Evolutionary conservation across 2,888 invertebrate species (phyloP), one percentile per base, ranked within the genome.

Genomic region (Stomorhina lunata): DNA sequence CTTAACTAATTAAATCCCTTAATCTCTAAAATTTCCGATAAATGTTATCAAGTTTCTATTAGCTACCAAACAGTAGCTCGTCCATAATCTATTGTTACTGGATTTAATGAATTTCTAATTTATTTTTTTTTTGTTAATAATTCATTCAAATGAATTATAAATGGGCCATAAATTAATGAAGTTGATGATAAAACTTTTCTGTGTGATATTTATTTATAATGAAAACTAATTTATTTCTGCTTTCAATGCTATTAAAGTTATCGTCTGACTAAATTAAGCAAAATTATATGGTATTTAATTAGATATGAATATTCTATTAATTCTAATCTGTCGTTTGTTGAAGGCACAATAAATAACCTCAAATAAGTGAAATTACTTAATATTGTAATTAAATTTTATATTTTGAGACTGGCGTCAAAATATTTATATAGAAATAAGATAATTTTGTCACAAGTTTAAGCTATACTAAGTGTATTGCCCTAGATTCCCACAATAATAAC

Each of bases 261-360:
- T 55, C 50, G n/a, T 4, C 20, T 15, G 20, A 20, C 17, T 72
- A 12, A 50, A 61, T 68, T 53, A 45, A 71, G 50, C 50, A 57
- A 68, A 43, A 66, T 72, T 61, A 77, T 81, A 72, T 77, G 59
- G 34, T 53, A 77, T 77, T 72, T 45, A 66, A 66, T 59, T 81
- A 43, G 43, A 57, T n/a, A 34, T 32, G 12, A 55, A 66, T 65
- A 34, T 40, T 37, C 15, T 55, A 34, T 34, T 57, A 65, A 10
- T 40, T 48, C 7, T 48, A 10, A 15, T 34, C 17, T n/a, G n/a
- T n/a, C n/a, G n/a, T n/a, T n/a, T n/a, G n/a, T n/a, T n/a, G n/a
- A n/a, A n/a, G n/a, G n/a, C n/a, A n/a, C n/a, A n/a, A n/a, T n/a
- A n/a, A n/a, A n/a, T n/a, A n/a, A n/a, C n/a, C n/a, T n/a, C n/a